Evolutionary conservation across 2,888 invertebrate species (phyloP).

Genomic region (Apodemia arnacis): DNA sequence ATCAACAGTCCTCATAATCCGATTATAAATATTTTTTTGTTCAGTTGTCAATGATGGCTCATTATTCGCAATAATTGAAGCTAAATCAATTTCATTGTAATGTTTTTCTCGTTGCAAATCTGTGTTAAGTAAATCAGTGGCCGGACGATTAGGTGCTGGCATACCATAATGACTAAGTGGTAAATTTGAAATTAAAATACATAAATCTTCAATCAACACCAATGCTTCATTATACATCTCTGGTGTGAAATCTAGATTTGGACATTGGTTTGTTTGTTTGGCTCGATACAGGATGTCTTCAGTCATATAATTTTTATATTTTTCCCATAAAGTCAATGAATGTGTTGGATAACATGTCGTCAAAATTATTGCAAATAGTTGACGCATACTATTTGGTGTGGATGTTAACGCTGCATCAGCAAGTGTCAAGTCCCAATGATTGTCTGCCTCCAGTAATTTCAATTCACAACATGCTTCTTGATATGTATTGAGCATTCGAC

Average conservation of each 20-base stretch:
- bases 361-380: constrained; percentile 76
- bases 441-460: constrained; percentile 59
- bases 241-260: constrained; percentile 68
- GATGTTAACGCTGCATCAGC: constrained; percentile 66
- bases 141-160: background rate
- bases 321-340: constrained; percentile 71
- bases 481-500: constrained; percentile 59
- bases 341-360: constrained; percentile 80
- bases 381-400: constrained; percentile 61
- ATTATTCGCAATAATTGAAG: background rate
- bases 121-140: background rate
- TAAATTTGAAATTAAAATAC: background rate
- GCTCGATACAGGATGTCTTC: constrained; percentile 80
- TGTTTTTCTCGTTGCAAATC: too few relatives aligned
- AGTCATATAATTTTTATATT: constrained; percentile 78
- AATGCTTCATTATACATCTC: constrained; percentile 79
- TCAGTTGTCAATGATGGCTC: background rate
- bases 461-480: constrained; percentile 71
- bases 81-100: too few relatives aligned
- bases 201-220: constrained; percentile 23
- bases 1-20: background rate
- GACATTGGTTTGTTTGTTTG: constrained; percentile 68
- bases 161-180: background rate
- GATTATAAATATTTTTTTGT: background rate
- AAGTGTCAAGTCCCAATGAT: constrained; percentile 65